Base-by-base conservation (phyloP, 2,113 vertebrate species). In the Brachyistius frenatus region DNA sequence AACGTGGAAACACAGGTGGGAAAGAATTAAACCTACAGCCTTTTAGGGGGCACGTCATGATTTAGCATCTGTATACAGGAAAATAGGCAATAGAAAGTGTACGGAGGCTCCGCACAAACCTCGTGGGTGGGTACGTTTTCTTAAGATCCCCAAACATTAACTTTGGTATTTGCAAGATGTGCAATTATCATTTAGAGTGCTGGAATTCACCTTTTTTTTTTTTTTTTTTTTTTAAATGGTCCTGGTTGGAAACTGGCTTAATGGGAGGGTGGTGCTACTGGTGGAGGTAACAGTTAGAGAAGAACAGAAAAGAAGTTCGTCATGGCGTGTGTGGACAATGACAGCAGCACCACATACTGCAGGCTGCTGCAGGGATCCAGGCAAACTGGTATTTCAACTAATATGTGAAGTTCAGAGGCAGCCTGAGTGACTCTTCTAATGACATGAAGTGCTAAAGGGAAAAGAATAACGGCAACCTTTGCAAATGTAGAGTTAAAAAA, bases 121-220 rank as follows among this genome's bases (percentile, higher is more conserved):
- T 73, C 58, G n/a, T 62, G 33, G 33, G 33, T 75, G 46, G 58
- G 58, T 41, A 3, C 6, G 8, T 31, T 47, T 39, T 30, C 31
- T 63, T 62, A 23, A 63, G 52, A 57, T 8, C 6, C 14, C n/a
- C 11, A 61, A 46, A 69, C 10, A 32, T 60, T 46, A 9, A 32
- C 41, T 63, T 9, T n/a, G n/a, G 58, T 49, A 37, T 73, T 66
- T 47, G 8, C 7, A 35, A 80, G 13, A 54, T 61, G 2, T 75
- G 15, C 49, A 76, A 86, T 86, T 85, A 89, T 56, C 5, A n/a
- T 35, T 16, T 37, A n/a, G 37, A 41, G 2, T 10, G 2, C 7
- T 58, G 71, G 68, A 86, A 77, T 79, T 74, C 37, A 49, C 62
- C 23, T 56, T 35, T 14, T 23, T 23, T 23, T 23, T 56, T 35